Evolutionary conservation across 2,888 invertebrate genomes (phyloP), one percentile per base, ranked within the genome.

Genomic region (Rutpela maculata): DNA sequence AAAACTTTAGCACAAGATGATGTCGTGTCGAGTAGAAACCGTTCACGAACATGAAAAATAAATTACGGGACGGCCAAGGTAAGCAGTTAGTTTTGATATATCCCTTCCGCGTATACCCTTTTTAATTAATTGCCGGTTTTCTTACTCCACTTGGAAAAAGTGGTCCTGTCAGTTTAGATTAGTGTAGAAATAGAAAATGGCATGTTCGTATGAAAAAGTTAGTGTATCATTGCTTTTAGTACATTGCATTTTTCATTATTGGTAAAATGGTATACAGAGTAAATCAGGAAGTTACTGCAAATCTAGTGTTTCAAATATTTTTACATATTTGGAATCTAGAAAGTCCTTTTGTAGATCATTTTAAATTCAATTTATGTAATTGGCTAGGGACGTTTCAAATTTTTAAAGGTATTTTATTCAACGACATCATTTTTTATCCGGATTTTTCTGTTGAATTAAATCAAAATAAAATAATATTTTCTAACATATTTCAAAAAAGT

Each of bases 161-260:
- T 63, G 60, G 62, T 60, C 71, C 50, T 72, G 72, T 56, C 72
- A 72, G 55, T 18, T 26, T 72, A 63, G 72, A 50, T 57, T 71
- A 71, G 43, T 22, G 19, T 72, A 55, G 62, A 62, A 71, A 55
- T 72, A 72, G 62, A 72, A 62, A 50, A 26, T 62, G 55, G 63
- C 72, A 72, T 72, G 63, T 43, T 38, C 22, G 22, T 63, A 43
- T 26, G 55, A 60, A 43, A 4, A 59, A 43, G 59, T 70, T 60
- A 71, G 57, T 19, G 26, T 57, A 22, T 26, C 15, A 15, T n/a
- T 15, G 43, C 70, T 71, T 71, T 71, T 71, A 70, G 59, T 43
- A 66, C 11, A 9, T 43, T 38, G 18, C n/a, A 18, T 43, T 19
- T 66, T 66, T 22, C 17, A 7, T 66, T 66, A 66, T 43, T 43